Evolutionary conservation across 1,140 invertebrate genomes (phyloP), one percentile per base, ranked within the genome.

Genomic region (Drosophila equinoxialis): DNA sequence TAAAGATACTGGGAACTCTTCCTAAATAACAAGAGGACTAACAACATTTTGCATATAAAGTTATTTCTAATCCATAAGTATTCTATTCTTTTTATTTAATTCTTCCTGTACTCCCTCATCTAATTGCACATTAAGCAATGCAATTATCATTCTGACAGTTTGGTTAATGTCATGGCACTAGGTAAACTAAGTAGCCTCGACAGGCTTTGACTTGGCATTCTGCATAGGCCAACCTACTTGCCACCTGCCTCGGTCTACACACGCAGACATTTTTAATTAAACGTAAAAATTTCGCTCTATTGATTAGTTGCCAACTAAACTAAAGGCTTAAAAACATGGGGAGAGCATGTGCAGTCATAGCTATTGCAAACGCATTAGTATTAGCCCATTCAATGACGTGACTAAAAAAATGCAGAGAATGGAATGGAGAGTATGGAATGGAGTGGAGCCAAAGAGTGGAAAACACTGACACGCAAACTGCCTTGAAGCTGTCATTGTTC

Each of bases 181-280:
- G 17, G 17, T 26, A 71, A 74, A 41, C 66, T 60, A 71, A 63
- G 55, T 66, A 69, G 74, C 42, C 41, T 1, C 55, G 55, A 41
- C 45, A 64, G 71, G 57, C 63, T 70, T n/a, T 30, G 37, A 42
- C 61, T 48, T 14, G 45, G 35, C 59, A 64, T 26, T 30, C 37
- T 72, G 70, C 59, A 78, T 60, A 66, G 66, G 55, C 37, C 26
- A 45, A 33, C 35, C 8, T 41, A 41, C 35, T 45, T 71, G 75
- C 82, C 83, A 89, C 66, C 79, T 87, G 79, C 73, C 62, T 69
- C 54, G 84, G 83, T 80, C 80, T 89, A 80, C 84, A 87, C 84
- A 87, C 79, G 83, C 84, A 83, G 84, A 89, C 84, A 87, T 87
- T 87, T 87, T 87, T 87, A 87, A 87, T 87, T 87, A 87, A 87